Evolutionary conservation across 2,113 vertebrate species (phyloP).

Genomic region (Rhipidura dahli): DNA sequence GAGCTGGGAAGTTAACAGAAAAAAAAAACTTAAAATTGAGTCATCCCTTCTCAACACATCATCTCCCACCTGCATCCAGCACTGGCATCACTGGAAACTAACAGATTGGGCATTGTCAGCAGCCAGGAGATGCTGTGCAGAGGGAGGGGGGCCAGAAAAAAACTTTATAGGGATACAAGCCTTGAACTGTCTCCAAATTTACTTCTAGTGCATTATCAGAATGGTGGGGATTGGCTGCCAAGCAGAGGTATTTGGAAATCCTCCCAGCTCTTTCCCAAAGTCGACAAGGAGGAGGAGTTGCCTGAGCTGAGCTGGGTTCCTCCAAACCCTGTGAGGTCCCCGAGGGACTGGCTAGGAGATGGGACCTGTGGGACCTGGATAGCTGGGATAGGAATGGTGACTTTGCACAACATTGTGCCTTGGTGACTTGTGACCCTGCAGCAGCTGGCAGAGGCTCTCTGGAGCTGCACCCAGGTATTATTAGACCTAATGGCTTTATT

Average conservation of each 20-base stretch:
- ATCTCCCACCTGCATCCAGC: background rate
- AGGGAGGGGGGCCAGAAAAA: background rate
- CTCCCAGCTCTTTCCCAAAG: background rate
- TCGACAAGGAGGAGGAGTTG: background rate
- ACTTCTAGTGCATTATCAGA: background rate
- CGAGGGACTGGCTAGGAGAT: rapidly evolving
- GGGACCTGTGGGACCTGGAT: rapidly evolving
- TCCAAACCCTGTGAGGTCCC: background rate
- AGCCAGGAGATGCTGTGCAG: background rate
- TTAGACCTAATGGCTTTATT: background rate
- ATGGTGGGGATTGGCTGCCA: background rate
- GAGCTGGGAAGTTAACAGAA: background rate
- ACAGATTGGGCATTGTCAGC: background rate
- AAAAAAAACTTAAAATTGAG: background rate
- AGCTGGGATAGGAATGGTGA: background rate
- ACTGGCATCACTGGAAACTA: background rate
- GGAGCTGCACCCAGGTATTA: background rate
- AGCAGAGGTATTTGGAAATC: background rate
- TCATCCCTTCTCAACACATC: background rate
- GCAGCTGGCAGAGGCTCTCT: background rate
- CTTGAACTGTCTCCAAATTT: background rate
- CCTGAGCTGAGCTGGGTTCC: background rate
- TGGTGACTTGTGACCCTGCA: background rate
- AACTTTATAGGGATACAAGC: background rate
- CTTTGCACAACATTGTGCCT: background rate